Conservation (phyloP, 1,140 invertebrate genomes). For the Phenacoccus solenopsis region DNA sequence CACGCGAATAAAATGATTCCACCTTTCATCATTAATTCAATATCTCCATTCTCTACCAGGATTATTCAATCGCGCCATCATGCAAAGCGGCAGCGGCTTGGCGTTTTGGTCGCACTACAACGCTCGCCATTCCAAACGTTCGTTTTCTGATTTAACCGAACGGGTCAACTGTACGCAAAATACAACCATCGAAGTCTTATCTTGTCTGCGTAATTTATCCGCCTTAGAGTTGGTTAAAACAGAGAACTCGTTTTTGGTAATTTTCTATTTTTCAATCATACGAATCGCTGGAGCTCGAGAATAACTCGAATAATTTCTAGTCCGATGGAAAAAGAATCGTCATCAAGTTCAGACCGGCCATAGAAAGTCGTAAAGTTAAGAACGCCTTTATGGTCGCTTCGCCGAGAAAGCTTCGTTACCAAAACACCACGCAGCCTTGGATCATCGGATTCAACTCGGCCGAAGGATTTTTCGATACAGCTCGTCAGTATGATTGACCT, state of each 20-base stretch:
- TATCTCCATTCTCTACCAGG: constrained; percentile 22
- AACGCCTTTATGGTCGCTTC: neutral
- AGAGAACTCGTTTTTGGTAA: constrained; percentile 7
- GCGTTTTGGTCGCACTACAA: constrained; percentile 46
- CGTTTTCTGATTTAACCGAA: constrained; percentile 1
- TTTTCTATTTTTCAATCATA: neutral
- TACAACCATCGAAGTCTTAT: neutral
- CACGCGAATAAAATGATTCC: neutral
- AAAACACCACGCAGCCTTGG: constrained; percentile 11
- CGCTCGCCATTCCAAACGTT: neutral
- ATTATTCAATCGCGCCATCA: constrained; percentile 33
- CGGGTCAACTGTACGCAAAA: neutral
- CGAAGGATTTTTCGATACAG: constrained; percentile 5
- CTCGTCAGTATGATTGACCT: too few relatives aligned
- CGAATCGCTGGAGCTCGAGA: neutral
- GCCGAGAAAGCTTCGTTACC: neutral
- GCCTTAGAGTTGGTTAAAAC: constrained; percentile 17
- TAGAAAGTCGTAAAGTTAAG: neutral
- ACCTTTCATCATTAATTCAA: neutral
- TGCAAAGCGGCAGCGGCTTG: constrained; percentile 49
- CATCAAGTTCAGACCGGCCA: neutral
- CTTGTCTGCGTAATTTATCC: constrained; percentile 15
- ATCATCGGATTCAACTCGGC: constrained; percentile 18
- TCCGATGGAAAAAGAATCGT: constrained; percentile 5
- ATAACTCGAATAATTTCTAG: neutral